Base-by-base conservation (phyloP, 2,797 vertebrate genomes). In the Phoxinus dragarum region DNA sequence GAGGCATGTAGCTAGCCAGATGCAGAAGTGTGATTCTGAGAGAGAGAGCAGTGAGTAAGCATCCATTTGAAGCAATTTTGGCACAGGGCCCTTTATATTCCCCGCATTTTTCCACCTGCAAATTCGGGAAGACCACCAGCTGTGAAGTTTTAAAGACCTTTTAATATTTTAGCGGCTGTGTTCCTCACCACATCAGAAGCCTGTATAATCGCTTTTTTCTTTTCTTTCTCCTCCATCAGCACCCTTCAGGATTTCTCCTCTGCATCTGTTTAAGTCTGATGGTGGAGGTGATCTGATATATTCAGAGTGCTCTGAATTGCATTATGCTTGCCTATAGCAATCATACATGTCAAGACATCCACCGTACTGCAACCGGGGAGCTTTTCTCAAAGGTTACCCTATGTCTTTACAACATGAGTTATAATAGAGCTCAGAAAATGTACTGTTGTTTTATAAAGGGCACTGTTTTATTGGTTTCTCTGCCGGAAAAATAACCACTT, bases 301-400 rank as follows among this genome's bases (percentile, higher is more conserved):
- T 95, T 94, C 92, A 92, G 92, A 92, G 91, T 86, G 86, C 90
- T 94, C 92, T 93, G 93, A 94, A 94, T 94, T 92, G 92, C 93
- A 92, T 94, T 94, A 93, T 87, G 89, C 90, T 91, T 88, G 89
- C 88, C 87, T 88, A 86, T 89, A 93, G 94, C 90, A 90, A 92
- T 93, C 75, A 72, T 36, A 61, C 90, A 90, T 91, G 91, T 93
- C 92, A 93, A 93, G 93, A 90, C 89, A 90, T 93, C 93, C 92
- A 93, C 88, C 89, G 87, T 87, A n/a, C 85, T 76, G 75, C 92
- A 94, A 89, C 90, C 4, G 23, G 91, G 90, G 92, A 91, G 88
- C 19, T 80, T 91, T 91, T 90, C 91, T 92, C 87, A 81, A 91
- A 93, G 93, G 92, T 94, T 91, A 92, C 88, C 90, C 90, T 91